A percentile compares a stretch with the other conserved stretches of the same genome.
phyloP scores from a whole-genome alignment of 2,113 vertebrate species.

The Peucedramus taeniatus region DNA sequence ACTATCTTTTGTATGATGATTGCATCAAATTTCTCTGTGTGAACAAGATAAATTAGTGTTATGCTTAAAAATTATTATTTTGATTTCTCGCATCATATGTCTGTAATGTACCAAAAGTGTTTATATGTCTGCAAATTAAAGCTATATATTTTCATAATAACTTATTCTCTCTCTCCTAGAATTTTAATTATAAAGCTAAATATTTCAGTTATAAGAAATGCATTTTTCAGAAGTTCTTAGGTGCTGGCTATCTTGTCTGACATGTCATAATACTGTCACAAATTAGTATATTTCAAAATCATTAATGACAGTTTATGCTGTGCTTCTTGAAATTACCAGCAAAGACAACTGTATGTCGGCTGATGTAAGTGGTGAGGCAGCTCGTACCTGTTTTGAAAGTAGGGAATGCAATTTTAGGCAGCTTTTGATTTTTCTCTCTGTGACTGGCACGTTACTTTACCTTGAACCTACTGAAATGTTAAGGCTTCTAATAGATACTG shows the following conservation, averaged over 20 bases:
- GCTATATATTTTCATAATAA: slow-evolving; percentile 82
- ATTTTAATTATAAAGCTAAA: slow-evolving; percentile 27
- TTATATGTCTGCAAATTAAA: slow-evolving; percentile 85
- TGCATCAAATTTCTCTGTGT: slow-evolving; percentile 58
- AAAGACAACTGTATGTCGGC: neutral
- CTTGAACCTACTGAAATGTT: neutral
- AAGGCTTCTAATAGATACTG: neutral
- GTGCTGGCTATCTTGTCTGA: neutral
- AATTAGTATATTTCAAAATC: neutral
- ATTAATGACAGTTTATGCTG: neutral
- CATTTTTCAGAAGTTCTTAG: neutral
- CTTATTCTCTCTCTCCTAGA: slow-evolving; percentile 46
- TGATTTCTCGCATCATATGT: slow-evolving; percentile 68
- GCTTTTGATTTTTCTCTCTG: neutral
- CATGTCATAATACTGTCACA: neutral
- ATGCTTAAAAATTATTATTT: slow-evolving; percentile 64
- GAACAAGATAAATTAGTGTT: slow-evolving; percentile 67
- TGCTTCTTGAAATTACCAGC: neutral
- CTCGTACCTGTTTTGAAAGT: neutral
- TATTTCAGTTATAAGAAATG: neutral
- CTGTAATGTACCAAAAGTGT: slow-evolving; percentile 80
- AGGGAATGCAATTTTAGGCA: neutral
- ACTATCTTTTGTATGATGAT: slow-evolving; percentile 62
- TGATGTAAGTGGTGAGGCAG: neutral
- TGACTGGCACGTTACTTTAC: neutral